Evolutionary conservation across 1,140 invertebrate genomes (phyloP).

Genomic region (Drosophila melanogaster): DNA sequence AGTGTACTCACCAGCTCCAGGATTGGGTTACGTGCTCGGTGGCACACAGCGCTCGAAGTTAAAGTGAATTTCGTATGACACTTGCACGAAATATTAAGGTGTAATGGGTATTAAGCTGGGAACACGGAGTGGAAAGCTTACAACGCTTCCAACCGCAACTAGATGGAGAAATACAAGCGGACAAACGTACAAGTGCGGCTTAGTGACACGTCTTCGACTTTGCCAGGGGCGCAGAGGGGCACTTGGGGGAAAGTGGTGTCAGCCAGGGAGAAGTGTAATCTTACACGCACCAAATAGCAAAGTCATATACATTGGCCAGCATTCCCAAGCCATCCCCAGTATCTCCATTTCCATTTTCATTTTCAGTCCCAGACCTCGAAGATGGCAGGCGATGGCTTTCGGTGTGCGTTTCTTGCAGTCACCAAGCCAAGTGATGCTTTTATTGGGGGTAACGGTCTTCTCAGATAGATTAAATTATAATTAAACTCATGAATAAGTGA

Average conservation of each 20-base stretch:
- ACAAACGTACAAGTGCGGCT: slow-evolving; percentile 76
- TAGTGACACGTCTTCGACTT: slow-evolving; percentile 61
- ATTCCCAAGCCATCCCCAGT: slow-evolving; percentile 4
- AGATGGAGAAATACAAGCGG: slow-evolving; percentile 34
- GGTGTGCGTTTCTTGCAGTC: slow-evolving; percentile 13
- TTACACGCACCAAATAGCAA: slow-evolving; percentile 70
- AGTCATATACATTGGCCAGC: slow-evolving; percentile 47
- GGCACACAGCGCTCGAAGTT: slow-evolving; percentile 52
- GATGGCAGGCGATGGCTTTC: slow-evolving; percentile 8
- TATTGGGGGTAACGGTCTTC: neutral
- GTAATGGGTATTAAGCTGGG: slow-evolving; percentile 73
- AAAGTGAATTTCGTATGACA: slow-evolving; percentile 78
- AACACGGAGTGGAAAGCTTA: slow-evolving; percentile 59
- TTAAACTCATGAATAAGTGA: no score
- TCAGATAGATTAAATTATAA: neutral
- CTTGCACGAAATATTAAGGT: slow-evolving; percentile 81
- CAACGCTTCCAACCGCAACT: slow-evolving; percentile 60
- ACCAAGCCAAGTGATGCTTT: slow-evolving; percentile 2
- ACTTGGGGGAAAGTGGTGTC: slow-evolving; percentile 25
- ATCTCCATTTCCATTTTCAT: slow-evolving; percentile 5
- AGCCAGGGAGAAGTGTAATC: slow-evolving; percentile 50
- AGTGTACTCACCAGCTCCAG: slow-evolving; percentile 23
- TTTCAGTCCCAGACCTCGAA: slow-evolving; percentile 11
- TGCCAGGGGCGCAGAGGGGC: slow-evolving; percentile 9
- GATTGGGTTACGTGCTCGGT: slow-evolving; percentile 64